Conservation (phyloP, 1,140 invertebrate species). For the Schmidtea mediterranea region DNA sequence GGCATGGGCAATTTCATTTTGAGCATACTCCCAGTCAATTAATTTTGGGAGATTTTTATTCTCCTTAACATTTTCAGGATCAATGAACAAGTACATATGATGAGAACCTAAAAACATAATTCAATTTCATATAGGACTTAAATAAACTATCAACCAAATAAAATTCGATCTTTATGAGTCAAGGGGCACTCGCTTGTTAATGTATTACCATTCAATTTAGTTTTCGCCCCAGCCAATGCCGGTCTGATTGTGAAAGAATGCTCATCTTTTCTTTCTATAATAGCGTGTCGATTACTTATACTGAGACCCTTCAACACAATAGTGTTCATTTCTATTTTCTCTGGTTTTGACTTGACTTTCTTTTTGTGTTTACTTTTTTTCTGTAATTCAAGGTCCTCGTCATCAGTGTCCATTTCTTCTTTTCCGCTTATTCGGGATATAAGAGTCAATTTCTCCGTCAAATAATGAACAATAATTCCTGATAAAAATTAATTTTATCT, state of each 20-base stretch:
- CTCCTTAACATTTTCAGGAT: slow-evolving; percentile 13
- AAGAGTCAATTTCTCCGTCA: no score
- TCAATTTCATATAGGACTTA: neutral
- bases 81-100: slow-evolving; percentile 25
- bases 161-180: slow-evolving; percentile 22
- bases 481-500: no score
- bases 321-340: no score
- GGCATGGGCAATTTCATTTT: slow-evolving; percentile 27
- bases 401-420: no score
- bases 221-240: slow-evolving; percentile 16
- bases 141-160: slow-evolving; percentile 18
- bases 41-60: slow-evolving; percentile 13
- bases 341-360: no score
- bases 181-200: slow-evolving; percentile 15
- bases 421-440: no score
- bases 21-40: slow-evolving; percentile 26
- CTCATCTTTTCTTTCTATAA: slow-evolving; percentile 13
- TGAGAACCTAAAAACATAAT: slow-evolving; percentile 17
- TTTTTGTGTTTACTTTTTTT: no score
- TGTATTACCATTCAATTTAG: slow-evolving; percentile 24
- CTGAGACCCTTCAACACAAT: neutral
- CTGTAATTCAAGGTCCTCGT: no score
- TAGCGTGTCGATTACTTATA: slow-evolving; percentile 22
- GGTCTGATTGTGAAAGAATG: slow-evolving; percentile 17
- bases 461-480: no score